Conservation (phyloP, 2,113 vertebrate genomes). For the Phrynocephalus versicolor region DNA sequence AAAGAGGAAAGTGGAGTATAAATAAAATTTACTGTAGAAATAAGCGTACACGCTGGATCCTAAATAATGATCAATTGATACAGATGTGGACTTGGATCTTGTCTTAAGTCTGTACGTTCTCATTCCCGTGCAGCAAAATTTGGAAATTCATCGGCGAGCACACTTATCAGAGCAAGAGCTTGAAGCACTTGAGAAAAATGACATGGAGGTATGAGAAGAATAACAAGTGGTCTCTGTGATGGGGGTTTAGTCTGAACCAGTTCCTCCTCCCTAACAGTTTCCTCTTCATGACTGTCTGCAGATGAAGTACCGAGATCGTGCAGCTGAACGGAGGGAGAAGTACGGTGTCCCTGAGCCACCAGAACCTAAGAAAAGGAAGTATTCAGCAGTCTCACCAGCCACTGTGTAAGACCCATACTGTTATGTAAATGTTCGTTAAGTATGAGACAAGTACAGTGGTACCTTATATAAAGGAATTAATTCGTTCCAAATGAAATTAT, state of each 20-base stretch:
- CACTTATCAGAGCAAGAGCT: conserved; percentile 72
- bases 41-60: too few species aligned
- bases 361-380: conserved; percentile 82
- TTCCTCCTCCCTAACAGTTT: neutral
- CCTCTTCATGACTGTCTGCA: conserved; percentile 10
- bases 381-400: conserved; percentile 69
- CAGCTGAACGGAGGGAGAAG: conserved; percentile 75
- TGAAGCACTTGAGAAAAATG: conserved; percentile 74
- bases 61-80: neutral
- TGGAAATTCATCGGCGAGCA: conserved; percentile 82
- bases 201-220: conserved; percentile 75
- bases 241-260: too few species aligned
- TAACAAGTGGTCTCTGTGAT: too few species aligned
- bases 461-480: too few species aligned
- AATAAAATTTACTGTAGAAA: neutral
- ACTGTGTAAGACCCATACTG: conserved; percentile 50
- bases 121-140: conserved; percentile 82
- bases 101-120: neutral
- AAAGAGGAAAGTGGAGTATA: neutral
- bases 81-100: neutral
- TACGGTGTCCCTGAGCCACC: conserved; percentile 73
- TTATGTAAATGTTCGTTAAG: rapidly evolving
- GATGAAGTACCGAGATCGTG: conserved; percentile 76
- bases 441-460: neutral
- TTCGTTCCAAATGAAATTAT: too few species aligned